Conservation (phyloP, 2,888 invertebrate genomes). For the Sesia bembeciformis region DNA sequence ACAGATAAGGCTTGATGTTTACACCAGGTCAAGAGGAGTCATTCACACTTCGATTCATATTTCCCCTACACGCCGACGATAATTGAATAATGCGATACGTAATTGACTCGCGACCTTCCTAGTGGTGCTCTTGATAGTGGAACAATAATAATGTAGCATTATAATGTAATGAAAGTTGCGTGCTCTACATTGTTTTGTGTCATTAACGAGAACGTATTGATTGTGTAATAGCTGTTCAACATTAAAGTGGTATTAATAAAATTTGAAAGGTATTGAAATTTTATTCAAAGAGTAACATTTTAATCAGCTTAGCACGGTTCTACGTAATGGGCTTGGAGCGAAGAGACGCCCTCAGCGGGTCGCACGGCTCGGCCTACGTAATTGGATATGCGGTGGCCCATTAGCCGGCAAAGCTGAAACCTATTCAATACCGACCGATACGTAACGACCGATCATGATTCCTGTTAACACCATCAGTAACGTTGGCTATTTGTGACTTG, state of each 20-base stretch:
- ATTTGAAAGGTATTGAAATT: background rate
- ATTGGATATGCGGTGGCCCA: constrained; percentile 48
- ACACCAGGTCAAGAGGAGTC: constrained; percentile 61
- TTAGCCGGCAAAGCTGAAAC: constrained; percentile 42
- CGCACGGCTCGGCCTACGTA: constrained; percentile 24
- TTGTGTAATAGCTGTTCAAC: no score
- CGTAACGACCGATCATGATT: constrained; percentile 18
- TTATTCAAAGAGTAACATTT: background rate
- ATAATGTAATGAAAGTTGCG: background rate
- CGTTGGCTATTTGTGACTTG: background rate
- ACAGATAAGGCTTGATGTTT: constrained; percentile 48
- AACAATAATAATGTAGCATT: background rate
- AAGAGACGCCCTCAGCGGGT: constrained; percentile 22
- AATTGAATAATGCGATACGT: constrained; percentile 43
- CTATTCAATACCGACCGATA: constrained; percentile 34
- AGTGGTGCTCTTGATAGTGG: constrained; percentile 25
- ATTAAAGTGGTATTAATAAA: background rate
- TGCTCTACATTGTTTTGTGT: background rate
- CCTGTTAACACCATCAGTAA: constrained; percentile 10
- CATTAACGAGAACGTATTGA: no score
- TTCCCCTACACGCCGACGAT: constrained; percentile 41
- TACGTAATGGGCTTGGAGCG: constrained; percentile 23
- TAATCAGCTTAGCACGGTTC: constrained; percentile 40
- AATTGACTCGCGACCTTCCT: constrained; percentile 40
- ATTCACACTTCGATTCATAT: constrained; percentile 51